Evolutionary conservation across 1,140 invertebrate species (phyloP).

Genomic region (Zaprionus taronus): DNA sequence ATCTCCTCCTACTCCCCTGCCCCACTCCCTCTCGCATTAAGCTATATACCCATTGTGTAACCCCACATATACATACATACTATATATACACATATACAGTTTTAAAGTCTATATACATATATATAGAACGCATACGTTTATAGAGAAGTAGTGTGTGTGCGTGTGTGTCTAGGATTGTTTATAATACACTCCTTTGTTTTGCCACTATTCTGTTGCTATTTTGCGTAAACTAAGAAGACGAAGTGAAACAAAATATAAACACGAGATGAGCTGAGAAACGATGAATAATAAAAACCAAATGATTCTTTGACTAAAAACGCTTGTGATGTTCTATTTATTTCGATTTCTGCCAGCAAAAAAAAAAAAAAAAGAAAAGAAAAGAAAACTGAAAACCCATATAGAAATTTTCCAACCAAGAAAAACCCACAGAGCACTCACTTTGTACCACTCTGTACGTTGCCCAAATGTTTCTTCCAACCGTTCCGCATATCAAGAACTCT

Average conservation of each 20-base stretch:
- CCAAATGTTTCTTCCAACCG: conserved; percentile 40
- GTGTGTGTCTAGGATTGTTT: conserved; percentile 32
- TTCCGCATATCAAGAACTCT: conserved; percentile 35
- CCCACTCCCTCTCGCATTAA: conserved; percentile 24
- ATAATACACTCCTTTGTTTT: conserved; percentile 16
- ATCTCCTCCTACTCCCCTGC: neutral
- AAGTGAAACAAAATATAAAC: conserved; percentile 28
- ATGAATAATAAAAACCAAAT: conserved; percentile 78
- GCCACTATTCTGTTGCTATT: conserved; percentile 56
- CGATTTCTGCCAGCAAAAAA: conserved; percentile 33
- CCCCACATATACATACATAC: conserved; percentile 3
- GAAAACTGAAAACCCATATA: conserved; percentile 23
- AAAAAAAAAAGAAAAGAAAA: conserved; percentile 23
- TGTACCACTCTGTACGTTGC: conserved; percentile 55
- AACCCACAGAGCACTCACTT: conserved; percentile 74
- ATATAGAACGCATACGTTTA: conserved; percentile 1
- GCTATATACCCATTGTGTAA: conserved; percentile 36
- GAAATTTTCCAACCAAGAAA: conserved; percentile 43
- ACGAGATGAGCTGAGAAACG: conserved; percentile 64
- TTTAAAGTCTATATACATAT: neutral
- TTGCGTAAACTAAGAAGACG: conserved; percentile 37
- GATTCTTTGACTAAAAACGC: conserved; percentile 84
- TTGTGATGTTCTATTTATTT: conserved; percentile 84
- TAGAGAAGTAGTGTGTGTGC: conserved; percentile 7
- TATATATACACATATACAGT: conserved; percentile 9